Evolutionary conservation across 2,888 invertebrate species (phyloP), one percentile per base, ranked within the genome.

Genomic region (Trissoscelio sp.): DNA sequence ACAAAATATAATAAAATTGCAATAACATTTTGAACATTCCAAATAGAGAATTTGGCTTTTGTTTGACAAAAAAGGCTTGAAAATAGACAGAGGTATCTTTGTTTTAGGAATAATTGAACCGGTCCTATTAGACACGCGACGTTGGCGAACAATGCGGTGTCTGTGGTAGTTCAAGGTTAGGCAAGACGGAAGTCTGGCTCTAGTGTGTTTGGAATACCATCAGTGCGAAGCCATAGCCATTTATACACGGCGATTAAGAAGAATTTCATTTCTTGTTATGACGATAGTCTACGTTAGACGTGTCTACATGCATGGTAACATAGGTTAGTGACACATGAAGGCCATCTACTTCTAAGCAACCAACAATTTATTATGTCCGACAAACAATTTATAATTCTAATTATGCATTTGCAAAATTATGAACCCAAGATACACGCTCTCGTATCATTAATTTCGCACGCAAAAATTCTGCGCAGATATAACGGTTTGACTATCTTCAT

Each of bases 291-390:
- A 77, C 81, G 75, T 88, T 86, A 87, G 87, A 86, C 83, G 70
- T 34, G 85, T 83, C 83, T 80, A 84, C 85, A 57, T 84, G 85
- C 85, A 57, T 84, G 87, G 89, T 88, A 89, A 88, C 90, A 87
- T 89, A 89, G 90, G 89, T 89, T 89, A 89, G 88, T 89, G 89
- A 90, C 90, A 88, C 88, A 55, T 82, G 87, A 88, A 89, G 90
- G 90, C 85, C 89, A 86, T 77, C 79, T 74, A 84, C 81, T 83
- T 84, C 79, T 72, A 62, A 73, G 70, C 75, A 60, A 73, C 46
- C 46, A 46, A 16, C 51, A 18, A 7, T 69, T 20, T 22, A 46
- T 53, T 53, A 60, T 44, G 39, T 42, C 39, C 74, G 18, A 37
- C 57, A 48, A 20, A 16, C 7, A 64, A 53, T 51, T 37, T 37